Evolutionary conservation across 2,797 vertebrate genomes (phyloP).

Genomic region (Lemur catta): DNA sequence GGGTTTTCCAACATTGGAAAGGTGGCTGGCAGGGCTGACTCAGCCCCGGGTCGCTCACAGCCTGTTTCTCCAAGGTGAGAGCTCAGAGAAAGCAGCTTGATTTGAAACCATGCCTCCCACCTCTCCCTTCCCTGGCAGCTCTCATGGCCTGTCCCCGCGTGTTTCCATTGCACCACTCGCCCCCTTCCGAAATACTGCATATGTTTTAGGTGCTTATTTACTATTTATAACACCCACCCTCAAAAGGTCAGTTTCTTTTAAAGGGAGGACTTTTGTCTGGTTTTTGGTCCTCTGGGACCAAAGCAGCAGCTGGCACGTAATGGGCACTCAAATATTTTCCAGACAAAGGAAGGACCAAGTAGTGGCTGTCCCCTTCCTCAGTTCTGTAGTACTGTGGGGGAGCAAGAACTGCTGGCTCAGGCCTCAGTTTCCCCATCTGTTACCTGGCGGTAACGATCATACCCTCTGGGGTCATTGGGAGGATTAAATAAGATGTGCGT

Average conservation of each 20-base stretch:
- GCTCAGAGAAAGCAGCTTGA: neutral
- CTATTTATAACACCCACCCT: neutral
- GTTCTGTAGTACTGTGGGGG: neutral
- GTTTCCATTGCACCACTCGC: too few species aligned
- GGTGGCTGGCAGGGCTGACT: neutral
- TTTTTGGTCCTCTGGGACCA: neutral
- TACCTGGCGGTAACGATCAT: neutral
- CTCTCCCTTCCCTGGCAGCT: neutral
- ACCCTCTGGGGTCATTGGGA: neutral
- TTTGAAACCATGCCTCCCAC: neutral
- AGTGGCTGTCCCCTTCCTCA: neutral
- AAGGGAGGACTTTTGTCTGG: neutral
- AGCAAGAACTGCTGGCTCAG: neutral
- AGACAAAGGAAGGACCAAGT: neutral
- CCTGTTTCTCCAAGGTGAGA: neutral
- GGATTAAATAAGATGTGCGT: fast-evolving
- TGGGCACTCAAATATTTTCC: neutral
- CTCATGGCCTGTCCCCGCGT: neutral
- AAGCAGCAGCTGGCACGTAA: neutral
- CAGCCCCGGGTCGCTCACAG: fast-evolving
- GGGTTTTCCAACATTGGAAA: neutral
- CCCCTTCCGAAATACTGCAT: neutral
- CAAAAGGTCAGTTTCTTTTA: neutral
- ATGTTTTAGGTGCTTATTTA: fast-evolving
- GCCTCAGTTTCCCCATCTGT: neutral